Evolutionary conservation across 2,888 invertebrate genomes (phyloP), one percentile per base, ranked within the genome.

Genomic region (Sphaerophoria rueppellii): DNA sequence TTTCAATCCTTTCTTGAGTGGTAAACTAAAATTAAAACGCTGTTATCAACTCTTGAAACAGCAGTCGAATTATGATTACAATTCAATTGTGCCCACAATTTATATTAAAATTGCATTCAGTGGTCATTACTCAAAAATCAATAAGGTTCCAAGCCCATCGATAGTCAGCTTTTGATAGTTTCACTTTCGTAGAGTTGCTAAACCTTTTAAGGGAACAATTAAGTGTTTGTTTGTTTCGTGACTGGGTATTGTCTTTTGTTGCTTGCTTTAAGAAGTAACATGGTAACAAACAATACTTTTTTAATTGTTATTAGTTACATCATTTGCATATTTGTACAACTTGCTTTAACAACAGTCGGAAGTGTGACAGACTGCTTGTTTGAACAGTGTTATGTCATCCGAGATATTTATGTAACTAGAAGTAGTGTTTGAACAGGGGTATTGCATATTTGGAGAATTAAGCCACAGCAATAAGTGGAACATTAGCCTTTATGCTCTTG

Each of bases 61-160:
- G 0, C 63, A 67, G 67, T 81, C 85, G 85, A 85, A 85, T 85
- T 85, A 86, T 87, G 89, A 89, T 90, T 88, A 85, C 82, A 88
- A 82, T 77, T 88, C 88, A 89, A 87, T 88, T 88, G 82, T 70
- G 12, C 70, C 58, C 65, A 86, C 82, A 88, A 90, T 91, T 90
- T 90, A 90, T 90, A 90, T 89, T 73, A 82, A 83, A 85, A 86
- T 87, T 52, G 24, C 67, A 70, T 54, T 82, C 54, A 58, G 2
- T 61, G 14, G 24, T 24, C 14, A 43, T 24, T 14, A 52, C 43
- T 57, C 24, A 48, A 16, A 35, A 57, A 54, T 24, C 46, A 34
- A 35, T 58, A 50, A 9, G 1, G 11, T 4, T 1, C n/a, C 24
- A 48, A 57, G 4, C n/a, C 9, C 35, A n/a, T 55, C 71, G 69